Conservation (phyloP, 37 sponge, comb jelly and placozoan species). For the Eunapius fragilis region DNA sequence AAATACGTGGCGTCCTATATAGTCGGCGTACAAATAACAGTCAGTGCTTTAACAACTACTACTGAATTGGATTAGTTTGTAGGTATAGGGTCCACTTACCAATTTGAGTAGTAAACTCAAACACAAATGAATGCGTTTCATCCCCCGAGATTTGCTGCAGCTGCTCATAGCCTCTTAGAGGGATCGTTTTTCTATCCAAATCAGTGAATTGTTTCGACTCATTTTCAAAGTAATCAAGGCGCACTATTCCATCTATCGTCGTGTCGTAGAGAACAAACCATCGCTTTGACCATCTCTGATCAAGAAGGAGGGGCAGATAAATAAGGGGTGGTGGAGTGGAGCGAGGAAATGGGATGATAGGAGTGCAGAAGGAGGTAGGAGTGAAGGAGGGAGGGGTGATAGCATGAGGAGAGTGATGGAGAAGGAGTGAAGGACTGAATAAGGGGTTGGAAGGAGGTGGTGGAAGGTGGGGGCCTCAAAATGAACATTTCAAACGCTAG, state of each 20-base stretch:
- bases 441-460: no score
- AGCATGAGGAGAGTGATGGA: not conserved
- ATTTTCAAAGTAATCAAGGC: slow-evolving; percentile 76
- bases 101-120: slow-evolving; percentile 59
- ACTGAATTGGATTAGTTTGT: no score
- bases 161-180: slow-evolving; percentile 53
- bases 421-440: not conserved
- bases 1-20: slow-evolving; percentile 65
- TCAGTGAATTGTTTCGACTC: slow-evolving; percentile 16
- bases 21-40: no score
- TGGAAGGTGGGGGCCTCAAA: no score
- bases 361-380: no score
- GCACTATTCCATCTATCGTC: slow-evolving; percentile 46
- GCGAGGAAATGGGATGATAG: not conserved
- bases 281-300: slow-evolving; percentile 68
- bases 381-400: not conserved
- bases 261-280: slow-evolving; percentile 74
- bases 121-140: slow-evolving; percentile 64
- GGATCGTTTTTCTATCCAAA: slow-evolving; percentile 56
- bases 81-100: no score
- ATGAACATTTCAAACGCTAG: no score
- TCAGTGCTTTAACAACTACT: no score
- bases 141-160: slow-evolving; percentile 26
- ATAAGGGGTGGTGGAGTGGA: not conserved
- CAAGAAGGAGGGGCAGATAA: not conserved